Conservation (phyloP, 2,113 vertebrate genomes). For the Alligator mississippiensis region DNA sequence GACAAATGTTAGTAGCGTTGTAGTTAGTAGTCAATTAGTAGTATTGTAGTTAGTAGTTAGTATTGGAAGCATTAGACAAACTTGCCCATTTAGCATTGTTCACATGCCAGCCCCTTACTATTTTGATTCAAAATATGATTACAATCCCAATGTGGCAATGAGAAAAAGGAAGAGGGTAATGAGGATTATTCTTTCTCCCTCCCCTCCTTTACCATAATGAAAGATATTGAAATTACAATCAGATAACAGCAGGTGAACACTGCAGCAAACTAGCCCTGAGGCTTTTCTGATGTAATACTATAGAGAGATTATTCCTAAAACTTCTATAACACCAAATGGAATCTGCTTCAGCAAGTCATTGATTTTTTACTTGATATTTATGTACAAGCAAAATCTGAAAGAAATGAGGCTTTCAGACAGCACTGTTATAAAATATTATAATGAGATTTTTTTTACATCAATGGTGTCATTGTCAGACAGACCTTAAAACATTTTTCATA, state of each 20-base stretch:
- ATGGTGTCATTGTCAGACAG: neutral
- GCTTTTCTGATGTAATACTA: neutral
- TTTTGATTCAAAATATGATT: neutral
- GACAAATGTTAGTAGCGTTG: no score
- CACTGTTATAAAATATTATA: neutral
- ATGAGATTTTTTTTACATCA: neutral
- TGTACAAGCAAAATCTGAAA: neutral
- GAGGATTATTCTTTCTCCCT: neutral
- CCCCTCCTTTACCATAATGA: fast-evolving
- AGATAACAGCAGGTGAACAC: neutral
- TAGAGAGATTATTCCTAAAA: neutral
- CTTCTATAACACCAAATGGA: neutral
- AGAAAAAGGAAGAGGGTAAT: neutral
- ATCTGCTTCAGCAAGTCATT: neutral
- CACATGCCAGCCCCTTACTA: neutral
- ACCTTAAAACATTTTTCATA: neutral
- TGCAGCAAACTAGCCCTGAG: neutral
- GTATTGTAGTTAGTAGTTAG: no score
- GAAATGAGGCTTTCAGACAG: neutral
- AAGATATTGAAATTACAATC: neutral
- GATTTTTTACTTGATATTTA: neutral
- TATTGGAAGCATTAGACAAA: neutral
- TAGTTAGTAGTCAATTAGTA: no score
- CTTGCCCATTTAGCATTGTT: neutral
- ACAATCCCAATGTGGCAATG: neutral